Conservation (phyloP, 2,797 vertebrate species). For the Phyllotis vaccarum region DNA sequence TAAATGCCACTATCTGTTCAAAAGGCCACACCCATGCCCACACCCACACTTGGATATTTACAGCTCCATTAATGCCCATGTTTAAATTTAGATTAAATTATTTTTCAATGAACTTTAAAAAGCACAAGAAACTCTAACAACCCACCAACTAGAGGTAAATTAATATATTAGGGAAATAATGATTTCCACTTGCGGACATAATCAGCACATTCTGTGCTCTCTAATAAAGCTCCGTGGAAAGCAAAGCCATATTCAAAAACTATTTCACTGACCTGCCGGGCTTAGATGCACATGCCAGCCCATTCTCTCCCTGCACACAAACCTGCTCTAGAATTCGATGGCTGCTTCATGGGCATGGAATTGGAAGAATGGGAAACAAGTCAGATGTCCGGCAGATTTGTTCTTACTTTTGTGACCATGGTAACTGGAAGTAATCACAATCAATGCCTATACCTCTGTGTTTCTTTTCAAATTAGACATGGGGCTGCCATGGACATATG, state of each 20-base stretch:
- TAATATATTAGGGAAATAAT: conserved; percentile 17
- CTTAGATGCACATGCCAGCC: not conserved
- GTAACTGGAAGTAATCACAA: not conserved
- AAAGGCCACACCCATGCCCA: not conserved
- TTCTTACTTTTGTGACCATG: not conserved
- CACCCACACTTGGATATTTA: not conserved
- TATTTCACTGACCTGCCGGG: not conserved
- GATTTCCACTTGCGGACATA: not conserved
- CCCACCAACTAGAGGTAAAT: not conserved
- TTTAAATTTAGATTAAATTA: not conserved
- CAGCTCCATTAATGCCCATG: not conserved
- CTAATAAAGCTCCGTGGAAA: not conserved
- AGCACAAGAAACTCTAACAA: not conserved
- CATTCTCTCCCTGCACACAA: not conserved
- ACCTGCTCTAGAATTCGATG: not conserved
- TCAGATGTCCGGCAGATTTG: not conserved
- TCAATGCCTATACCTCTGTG: not conserved
- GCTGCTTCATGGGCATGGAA: not conserved
- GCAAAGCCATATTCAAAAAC: not conserved
- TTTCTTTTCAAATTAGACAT: not conserved
- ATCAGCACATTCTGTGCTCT: not conserved
- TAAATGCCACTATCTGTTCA: not conserved
- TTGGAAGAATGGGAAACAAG: not conserved
- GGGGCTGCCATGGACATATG: not conserved
- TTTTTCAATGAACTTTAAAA: conserved; percentile 9